These are phyloP conservation scores for Chaetodon trifascialis DNA, from an alignment of 2,113 vertebrate genomes.

Conservation along the genomic window DNA sequence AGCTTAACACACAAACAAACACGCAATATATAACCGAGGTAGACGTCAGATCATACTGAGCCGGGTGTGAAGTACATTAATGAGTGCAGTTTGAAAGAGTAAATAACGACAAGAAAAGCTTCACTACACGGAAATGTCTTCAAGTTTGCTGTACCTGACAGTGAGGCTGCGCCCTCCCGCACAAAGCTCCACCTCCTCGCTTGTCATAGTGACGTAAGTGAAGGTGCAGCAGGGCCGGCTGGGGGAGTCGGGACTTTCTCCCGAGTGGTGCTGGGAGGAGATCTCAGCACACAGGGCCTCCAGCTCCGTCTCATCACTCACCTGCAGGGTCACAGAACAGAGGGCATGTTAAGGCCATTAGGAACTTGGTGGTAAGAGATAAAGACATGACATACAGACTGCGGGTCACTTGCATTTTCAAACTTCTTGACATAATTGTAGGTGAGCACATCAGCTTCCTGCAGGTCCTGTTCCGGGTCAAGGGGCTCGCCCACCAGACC, in stretches of 20 bases:
- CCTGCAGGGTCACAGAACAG: constrained; percentile 73
- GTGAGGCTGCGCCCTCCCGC: constrained; percentile 89
- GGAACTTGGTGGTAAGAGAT: not conserved
- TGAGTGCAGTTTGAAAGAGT: not conserved
- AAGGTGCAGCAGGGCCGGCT: constrained; percentile 94
- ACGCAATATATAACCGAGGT: not conserved
- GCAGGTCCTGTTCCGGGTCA: constrained; percentile 91
- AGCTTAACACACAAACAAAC: constrained; percentile 80
- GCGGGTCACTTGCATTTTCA: constrained; percentile 87
- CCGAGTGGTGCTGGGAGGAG: constrained; percentile 91
- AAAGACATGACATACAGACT: not conserved
- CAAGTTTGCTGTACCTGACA: constrained; percentile 84
- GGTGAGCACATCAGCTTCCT: constrained; percentile 95
- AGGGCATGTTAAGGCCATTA: not conserved
- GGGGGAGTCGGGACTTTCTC: constrained; percentile 94
- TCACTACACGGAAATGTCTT: not conserved
- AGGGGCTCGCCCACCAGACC: constrained; percentile 92
- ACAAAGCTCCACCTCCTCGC: constrained; percentile 96
- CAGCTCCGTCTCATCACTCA: constrained; percentile 91
- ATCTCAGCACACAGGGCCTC: constrained; percentile 95
- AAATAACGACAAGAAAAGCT: not conserved
- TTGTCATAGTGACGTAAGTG: constrained; percentile 93
- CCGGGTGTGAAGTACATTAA: not conserved
- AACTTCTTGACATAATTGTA: constrained; percentile 97
- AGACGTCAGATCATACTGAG: not conserved